Evolutionary conservation across 2,888 invertebrate species (phyloP).

Genomic region (Sphaerophoria rueppellii): DNA sequence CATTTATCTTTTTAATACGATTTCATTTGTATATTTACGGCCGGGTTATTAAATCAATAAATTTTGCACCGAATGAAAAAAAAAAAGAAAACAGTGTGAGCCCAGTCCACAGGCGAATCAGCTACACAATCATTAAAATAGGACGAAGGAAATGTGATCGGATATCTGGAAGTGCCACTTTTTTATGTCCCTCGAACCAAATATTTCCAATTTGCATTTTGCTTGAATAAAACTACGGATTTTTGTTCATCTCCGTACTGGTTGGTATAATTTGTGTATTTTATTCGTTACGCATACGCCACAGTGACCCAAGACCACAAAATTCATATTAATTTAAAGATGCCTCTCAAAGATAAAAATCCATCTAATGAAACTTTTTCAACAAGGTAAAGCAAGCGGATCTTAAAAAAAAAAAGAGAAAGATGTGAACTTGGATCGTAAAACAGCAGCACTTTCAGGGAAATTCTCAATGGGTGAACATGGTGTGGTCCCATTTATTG

Average conservation of each 20-base stretch:
- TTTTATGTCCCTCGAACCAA: slow-evolving; percentile 41
- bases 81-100: slow-evolving; percentile 20
- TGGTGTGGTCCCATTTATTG: not conserved
- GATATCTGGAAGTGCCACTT: slow-evolving; percentile 21
- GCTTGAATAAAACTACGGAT: slow-evolving; percentile 49
- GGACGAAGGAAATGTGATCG: slow-evolving; percentile 50
- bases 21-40: slow-evolving; percentile 75
- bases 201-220: slow-evolving; percentile 70
- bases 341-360: slow-evolving; percentile 49
- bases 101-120: slow-evolving; percentile 27
- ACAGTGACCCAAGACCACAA: slow-evolving; percentile 44
- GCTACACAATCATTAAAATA: slow-evolving; percentile 45
- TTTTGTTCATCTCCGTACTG: not conserved
- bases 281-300: slow-evolving; percentile 58
- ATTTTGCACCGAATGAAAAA: slow-evolving; percentile 54
- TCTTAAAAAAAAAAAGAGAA: not conserved
- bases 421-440: slow-evolving; percentile 47
- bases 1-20: slow-evolving; percentile 75
- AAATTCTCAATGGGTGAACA: not conserved
- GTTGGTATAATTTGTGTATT: slow-evolving; percentile 39
- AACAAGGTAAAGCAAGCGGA: slow-evolving; percentile 23
- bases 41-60: slow-evolving; percentile 75
- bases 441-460: slow-evolving; percentile 58
- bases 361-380: slow-evolving; percentile 33
- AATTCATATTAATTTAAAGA: slow-evolving; percentile 61